Percentiles rank a stretch among this genome's conserved stretches.
These are phyloP conservation scores for Danio jaintianensis DNA, from an alignment of 2,797 vertebrate species.

Conservation along the genomic window DNA sequence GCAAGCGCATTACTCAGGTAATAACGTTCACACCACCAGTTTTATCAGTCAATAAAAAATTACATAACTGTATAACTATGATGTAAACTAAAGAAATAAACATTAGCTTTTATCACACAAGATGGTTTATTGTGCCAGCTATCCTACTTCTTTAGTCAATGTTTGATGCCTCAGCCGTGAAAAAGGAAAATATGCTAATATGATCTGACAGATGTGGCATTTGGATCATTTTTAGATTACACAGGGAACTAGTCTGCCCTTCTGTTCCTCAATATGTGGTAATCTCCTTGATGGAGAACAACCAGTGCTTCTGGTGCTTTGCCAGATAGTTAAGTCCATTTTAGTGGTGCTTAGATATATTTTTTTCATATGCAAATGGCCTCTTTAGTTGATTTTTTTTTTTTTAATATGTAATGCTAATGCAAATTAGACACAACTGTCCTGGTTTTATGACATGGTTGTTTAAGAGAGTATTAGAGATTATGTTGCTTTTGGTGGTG, in stretches of 20 bases:
- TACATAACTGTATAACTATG: not conserved
- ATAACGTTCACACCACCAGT: not conserved
- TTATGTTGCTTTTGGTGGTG: constrained; percentile 16
- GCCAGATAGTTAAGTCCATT: constrained; percentile 19
- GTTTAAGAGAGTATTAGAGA: constrained; percentile 27
- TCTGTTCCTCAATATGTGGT: constrained; percentile 21
- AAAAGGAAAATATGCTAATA: constrained; percentile 35
- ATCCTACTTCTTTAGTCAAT: constrained; percentile 47
- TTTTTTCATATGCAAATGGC: constrained; percentile 42
- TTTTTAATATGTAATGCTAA: constrained; percentile 23
- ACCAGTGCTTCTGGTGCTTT: constrained; percentile 36
- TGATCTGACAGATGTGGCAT: constrained; percentile 47
- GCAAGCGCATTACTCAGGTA: not conserved
- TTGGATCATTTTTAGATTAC: constrained; percentile 56
- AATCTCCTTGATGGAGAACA: constrained; percentile 29
- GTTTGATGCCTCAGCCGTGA: not conserved
- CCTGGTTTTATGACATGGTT: not conserved
- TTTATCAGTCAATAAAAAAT: not conserved
- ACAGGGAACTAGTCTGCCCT: constrained; percentile 36
- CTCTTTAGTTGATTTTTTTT: constrained; percentile 18
- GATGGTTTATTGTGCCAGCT: not conserved
- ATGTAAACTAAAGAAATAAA: not conserved
- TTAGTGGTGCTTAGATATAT: constrained; percentile 11
- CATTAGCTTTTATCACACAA: not conserved
- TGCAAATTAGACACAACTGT: constrained; percentile 29